Conservation (phyloP, 1,140 invertebrate genomes). For the Cotesia typhae region DNA sequence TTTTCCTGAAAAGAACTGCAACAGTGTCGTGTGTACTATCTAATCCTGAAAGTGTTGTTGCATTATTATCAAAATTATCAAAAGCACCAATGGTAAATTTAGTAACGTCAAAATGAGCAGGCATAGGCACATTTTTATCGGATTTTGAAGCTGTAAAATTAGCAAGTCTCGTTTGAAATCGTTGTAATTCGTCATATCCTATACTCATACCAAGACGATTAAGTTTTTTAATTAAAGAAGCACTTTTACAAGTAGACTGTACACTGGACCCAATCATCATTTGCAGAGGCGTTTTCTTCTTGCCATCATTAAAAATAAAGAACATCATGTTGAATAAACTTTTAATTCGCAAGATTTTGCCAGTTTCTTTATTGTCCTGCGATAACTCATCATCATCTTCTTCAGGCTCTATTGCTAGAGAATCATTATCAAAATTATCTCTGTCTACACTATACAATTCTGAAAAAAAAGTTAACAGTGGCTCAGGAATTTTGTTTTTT, state of each 20-base stretch:
- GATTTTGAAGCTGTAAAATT: conserved; percentile 23
- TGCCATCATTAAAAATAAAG: not conserved
- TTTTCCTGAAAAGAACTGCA: conserved; percentile 5
- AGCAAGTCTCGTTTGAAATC: conserved; percentile 11
- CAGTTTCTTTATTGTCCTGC: not conserved
- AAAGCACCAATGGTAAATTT: conserved; percentile 23
- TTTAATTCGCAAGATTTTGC: conserved; percentile 13
- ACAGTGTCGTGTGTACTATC: conserved; percentile 19
- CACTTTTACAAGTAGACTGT: conserved; percentile 16
- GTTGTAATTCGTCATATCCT: conserved; percentile 5
- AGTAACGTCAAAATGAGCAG: conserved; percentile 24
- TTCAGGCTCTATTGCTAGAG: not conserved
- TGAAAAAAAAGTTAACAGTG: conserved; percentile 3
- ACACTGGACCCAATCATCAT: conserved; percentile 5
- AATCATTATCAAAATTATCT: not conserved
- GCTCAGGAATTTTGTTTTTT: not conserved
- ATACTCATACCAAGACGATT: conserved; percentile 17
- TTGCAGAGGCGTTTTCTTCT: conserved; percentile 23
- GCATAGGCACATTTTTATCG: conserved; percentile 25
- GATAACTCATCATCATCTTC: conserved; percentile 1
- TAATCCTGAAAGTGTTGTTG: conserved; percentile 7
- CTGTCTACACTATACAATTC: not conserved
- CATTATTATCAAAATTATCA: conserved; percentile 22
- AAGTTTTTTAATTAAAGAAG: conserved; percentile 12
- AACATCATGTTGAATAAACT: conserved; percentile 24